Evolutionary conservation across 2,888 invertebrate genomes (phyloP).

Genomic region (Muschampia plurimacula): DNA sequence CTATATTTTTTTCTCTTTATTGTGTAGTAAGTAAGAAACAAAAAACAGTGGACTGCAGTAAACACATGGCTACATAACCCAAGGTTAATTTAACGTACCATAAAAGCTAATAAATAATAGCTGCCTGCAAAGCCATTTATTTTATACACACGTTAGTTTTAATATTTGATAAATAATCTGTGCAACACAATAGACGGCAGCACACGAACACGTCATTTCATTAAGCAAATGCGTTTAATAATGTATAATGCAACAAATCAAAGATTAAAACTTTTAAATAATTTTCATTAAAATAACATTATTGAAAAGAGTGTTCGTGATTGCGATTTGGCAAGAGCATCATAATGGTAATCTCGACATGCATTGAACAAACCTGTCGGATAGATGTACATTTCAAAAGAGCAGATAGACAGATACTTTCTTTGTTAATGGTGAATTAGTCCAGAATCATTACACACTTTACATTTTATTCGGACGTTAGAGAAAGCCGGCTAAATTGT

Average conservation of each 20-base stretch:
- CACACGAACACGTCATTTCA: not conserved
- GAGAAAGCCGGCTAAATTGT: not conserved
- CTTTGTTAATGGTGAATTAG: not conserved
- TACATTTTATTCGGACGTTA: not conserved
- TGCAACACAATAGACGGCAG: not conserved
- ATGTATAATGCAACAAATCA: not conserved
- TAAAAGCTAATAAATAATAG: slow-evolving; percentile 16
- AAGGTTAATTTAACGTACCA: slow-evolving; percentile 12
- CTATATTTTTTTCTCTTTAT: no score
- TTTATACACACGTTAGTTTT: not conserved
- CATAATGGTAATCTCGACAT: slow-evolving; percentile 15
- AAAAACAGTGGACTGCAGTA: slow-evolving; percentile 4
- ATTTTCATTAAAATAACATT: slow-evolving; percentile 5
- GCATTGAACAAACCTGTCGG: slow-evolving; percentile 5
- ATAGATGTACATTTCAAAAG: slow-evolving; percentile 10
- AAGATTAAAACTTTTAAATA: not conserved
- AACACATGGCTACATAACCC: not conserved
- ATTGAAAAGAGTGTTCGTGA: slow-evolving; percentile 10
- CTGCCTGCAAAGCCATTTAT: slow-evolving; percentile 2
- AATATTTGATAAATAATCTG: slow-evolving; percentile 15
- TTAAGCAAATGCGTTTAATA: not conserved
- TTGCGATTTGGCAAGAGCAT: slow-evolving; percentile 13
- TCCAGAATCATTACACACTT: slow-evolving; percentile 9
- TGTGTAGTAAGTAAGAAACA: no score
- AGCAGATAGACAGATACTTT: slow-evolving; percentile 11